These are phyloP conservation scores for Parambassis ranga DNA, from an alignment of 2,797 vertebrate species.

Conservation along the genomic window DNA sequence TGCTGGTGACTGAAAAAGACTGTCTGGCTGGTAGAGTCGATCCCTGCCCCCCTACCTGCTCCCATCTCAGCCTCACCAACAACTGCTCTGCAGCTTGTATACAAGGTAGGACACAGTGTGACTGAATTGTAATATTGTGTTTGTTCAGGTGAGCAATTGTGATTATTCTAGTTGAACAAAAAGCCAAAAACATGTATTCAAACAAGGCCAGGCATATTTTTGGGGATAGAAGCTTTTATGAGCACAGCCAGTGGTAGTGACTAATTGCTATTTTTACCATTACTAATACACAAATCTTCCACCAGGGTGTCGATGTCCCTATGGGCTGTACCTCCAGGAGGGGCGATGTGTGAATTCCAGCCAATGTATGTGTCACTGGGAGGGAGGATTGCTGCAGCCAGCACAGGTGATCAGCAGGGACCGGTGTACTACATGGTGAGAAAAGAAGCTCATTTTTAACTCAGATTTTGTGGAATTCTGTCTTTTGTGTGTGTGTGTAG, in stretches of 20 bases:
- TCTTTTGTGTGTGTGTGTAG: not conserved
- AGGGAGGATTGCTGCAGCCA: conserved; percentile 63
- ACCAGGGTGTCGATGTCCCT: conserved; percentile 86
- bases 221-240: no score
- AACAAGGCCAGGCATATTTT: not conserved
- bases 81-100: conserved; percentile 80
- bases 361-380: conserved; percentile 82
- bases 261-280: no score
- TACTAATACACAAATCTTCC: no score
- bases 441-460: not conserved
- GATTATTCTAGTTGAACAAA: no score
- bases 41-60: conserved; percentile 82
- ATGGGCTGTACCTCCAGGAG: conserved; percentile 79
- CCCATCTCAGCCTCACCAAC: conserved; percentile 70
- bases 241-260: no score
- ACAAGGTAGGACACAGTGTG: conserved; percentile 69
- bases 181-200: not conserved
- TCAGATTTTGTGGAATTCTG: not conserved
- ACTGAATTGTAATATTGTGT: not conserved
- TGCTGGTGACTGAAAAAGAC: conserved; percentile 76
- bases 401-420: conserved; percentile 69
- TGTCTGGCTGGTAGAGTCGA: conserved; percentile 74
- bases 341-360: conserved; percentile 81
- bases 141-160: not conserved
- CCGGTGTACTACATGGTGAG: conserved; percentile 85